Evolutionary conservation across 1,140 invertebrate species (phyloP).

Genomic region (Drosophila watanabei): DNA sequence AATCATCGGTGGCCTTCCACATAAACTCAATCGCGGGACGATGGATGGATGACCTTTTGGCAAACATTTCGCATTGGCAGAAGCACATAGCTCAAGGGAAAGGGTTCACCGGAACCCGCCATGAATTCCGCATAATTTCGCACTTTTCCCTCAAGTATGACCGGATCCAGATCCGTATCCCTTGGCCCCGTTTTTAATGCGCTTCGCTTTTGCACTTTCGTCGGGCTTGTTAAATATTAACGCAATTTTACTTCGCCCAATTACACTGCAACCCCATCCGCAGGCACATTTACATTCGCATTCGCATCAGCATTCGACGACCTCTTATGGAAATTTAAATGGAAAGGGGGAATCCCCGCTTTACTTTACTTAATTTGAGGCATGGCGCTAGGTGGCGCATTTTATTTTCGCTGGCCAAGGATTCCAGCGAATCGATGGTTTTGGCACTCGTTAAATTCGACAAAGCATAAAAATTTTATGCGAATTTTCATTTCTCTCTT

Average conservation of each 20-base stretch:
- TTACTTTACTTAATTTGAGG: conserved; percentile 68
- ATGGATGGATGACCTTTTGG: conserved; percentile 33
- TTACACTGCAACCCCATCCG: conserved; percentile 75
- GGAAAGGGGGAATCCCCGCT: conserved; percentile 15
- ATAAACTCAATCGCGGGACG: conserved; percentile 2
- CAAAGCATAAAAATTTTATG: conserved; percentile 68
- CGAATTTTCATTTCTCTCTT: conserved; percentile 65
- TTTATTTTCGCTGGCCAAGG: conserved; percentile 40
- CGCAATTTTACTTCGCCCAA: conserved; percentile 80
- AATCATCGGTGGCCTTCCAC: conserved; percentile 17
- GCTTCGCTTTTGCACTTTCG: conserved; percentile 66
- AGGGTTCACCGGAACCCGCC: not conserved
- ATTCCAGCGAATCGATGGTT: conserved; percentile 55
- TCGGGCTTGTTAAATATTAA: conserved; percentile 81
- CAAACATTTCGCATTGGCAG: conserved; percentile 37
- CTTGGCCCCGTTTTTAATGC: conserved; percentile 39
- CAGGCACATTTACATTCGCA: conserved; percentile 19
- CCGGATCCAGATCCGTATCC: conserved; percentile 19
- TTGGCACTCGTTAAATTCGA: conserved; percentile 70
- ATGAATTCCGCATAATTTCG: conserved; percentile 63
- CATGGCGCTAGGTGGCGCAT: conserved; percentile 22
- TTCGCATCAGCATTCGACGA: conserved; percentile 12
- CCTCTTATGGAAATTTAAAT: conserved; percentile 69
- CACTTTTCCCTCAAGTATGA: conserved; percentile 38
- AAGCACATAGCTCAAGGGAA: conserved; percentile 12